A percentile compares a stretch with the other conserved stretches of the same genome.
Conservation (phyloP, 2,888 invertebrate species). For the Alitta virens region DNA sequence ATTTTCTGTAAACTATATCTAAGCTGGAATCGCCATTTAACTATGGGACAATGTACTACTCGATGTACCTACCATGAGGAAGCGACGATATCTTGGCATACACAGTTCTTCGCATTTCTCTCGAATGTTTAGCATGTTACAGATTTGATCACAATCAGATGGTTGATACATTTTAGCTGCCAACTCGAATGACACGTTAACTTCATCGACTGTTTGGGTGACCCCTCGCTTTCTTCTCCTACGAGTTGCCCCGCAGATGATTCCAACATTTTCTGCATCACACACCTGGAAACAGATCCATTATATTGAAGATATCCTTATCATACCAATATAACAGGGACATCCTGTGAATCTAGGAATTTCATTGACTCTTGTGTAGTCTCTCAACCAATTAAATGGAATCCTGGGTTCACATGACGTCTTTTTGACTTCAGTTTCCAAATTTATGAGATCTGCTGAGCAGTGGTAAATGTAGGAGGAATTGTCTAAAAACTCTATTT, state of each 20-base stretch:
- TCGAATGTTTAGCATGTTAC: not conserved
- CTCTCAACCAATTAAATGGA: no score
- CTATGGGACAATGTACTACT: no score
- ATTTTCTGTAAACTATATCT: no score
- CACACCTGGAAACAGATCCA: not conserved
- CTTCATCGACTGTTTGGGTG: not conserved
- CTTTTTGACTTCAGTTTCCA: no score
- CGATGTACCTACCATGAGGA: not conserved
- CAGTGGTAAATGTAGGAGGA: no score
- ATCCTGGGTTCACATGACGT: no score
- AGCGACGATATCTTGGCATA: not conserved
- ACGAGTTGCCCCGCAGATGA: not conserved
- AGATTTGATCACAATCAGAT: not conserved
- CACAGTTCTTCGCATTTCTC: not conserved
- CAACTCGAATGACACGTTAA: not conserved
- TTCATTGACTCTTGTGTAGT: no score
- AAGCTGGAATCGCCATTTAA: no score
- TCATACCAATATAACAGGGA: not conserved
- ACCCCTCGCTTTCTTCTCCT: not conserved
- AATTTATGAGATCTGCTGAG: no score
- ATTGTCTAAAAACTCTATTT: no score
- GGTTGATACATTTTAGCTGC: not conserved
- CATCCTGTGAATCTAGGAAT: no score
- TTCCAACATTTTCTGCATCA: not conserved
- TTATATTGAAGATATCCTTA: no score